Base-by-base conservation (phyloP, 2,797 vertebrate genomes). In the Gouania willdenowi region DNA sequence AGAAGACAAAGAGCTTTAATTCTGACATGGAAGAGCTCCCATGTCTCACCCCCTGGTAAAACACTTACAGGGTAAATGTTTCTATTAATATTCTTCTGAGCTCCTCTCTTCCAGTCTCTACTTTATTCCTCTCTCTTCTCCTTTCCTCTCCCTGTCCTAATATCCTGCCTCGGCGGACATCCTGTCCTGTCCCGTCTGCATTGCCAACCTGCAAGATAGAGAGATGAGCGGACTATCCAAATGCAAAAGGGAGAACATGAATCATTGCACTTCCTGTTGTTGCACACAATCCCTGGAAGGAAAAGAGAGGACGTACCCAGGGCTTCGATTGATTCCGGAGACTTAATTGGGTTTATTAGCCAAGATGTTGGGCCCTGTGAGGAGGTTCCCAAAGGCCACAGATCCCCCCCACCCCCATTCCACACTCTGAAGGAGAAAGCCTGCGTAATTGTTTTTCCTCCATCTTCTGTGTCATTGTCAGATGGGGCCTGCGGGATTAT, bases 311-410 rank as follows among this genome's bases (percentile, higher is more conserved):
- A 80, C 71, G 50, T 80, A 82, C 70, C 61, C 51, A 44, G 82
- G 77, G 68, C 72, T 77, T 66, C 69, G 68, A 87, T 87, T 85
- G 85, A 90, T 89, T 84, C 79, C 54, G 54, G 66, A 59, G 70
- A 79, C 75, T 84, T 86, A 89, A 89, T 88, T 89, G 83, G 87
- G 82, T 87, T 87, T 89, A 88, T 89, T 89, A 87, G 82, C 77
- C 70, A 81, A 87, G 88, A 88, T 80, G 71, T 80, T 81, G 76
- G 81, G 77, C 74, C 70, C 81, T 49, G 45, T 29, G 37, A 85
- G 81, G 75, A 67, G 82, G 73, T 66, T 86, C 77, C 81, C 74
- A 77, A 46, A 81, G 71, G 70, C 76, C 61, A 23, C 23, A 1
- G 34, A 71, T 11, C 19, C 58, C 65, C 48, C 41, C 39, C 17